phyloP scores from a whole-genome alignment of 2,888 invertebrate genomes.

The Syrphus vitripennis region DNA sequence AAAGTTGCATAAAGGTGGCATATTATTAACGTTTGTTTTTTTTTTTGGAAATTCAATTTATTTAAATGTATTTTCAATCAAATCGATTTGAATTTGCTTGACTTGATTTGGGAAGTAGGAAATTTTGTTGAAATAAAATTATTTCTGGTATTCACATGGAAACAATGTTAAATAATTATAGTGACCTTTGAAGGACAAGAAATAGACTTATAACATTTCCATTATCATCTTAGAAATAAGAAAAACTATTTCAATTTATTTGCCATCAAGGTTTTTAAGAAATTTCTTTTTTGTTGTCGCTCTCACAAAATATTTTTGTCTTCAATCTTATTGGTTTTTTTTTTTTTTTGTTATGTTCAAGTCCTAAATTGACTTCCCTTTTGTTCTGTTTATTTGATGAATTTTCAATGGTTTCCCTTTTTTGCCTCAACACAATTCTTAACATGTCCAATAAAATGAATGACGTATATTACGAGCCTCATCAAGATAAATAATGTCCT shows the following conservation, averaged over 20 bases:
- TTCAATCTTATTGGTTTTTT: background rate
- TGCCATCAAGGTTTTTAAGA: background rate
- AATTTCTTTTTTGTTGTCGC: background rate
- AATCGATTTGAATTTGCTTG: background rate
- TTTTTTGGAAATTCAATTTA: background rate
- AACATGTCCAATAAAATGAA: constrained; percentile 41
- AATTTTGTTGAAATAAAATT: background rate
- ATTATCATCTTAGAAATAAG: background rate
- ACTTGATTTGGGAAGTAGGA: background rate
- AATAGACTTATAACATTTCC: background rate
- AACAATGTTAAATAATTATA: background rate
- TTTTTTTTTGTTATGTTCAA: background rate
- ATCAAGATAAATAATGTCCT: constrained; percentile 54
- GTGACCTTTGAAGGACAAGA: background rate
- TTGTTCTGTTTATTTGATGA: constrained; percentile 3
- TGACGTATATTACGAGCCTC: constrained; percentile 51
- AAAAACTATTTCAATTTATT: background rate
- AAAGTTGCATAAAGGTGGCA: background rate
- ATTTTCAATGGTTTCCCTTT: constrained; percentile 26
- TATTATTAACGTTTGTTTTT: background rate
- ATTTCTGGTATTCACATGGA: background rate
- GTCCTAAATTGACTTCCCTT: background rate
- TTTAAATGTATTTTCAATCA: constrained; percentile 16
- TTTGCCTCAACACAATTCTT: constrained; percentile 20
- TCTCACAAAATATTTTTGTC: background rate